Evolutionary conservation across 2,113 vertebrate genomes (phyloP), one percentile per base, ranked within the genome.

Genomic region (Taurulus bubalis): DNA sequence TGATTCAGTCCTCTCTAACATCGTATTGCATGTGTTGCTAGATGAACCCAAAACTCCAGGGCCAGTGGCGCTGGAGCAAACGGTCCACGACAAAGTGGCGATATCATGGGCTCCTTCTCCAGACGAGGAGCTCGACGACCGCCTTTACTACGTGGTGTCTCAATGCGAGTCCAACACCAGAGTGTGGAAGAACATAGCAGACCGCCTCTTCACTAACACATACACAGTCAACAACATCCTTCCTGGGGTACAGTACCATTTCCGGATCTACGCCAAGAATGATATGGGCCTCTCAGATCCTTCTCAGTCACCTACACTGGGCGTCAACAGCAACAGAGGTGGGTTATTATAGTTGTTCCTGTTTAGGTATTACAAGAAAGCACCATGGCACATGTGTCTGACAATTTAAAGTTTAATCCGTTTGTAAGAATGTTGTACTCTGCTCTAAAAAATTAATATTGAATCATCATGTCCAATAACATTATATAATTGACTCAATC

Each of bases 251-350:
- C 88, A 96, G 72, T 97, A 98, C 65, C 93, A 95, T 86, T 98
- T 98, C 78, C 94, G 89, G 5, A 93, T 97, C 15, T 92, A 95
- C 59, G 97, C 97, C 80, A 96, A 96, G 86, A 98, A 96, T 1
- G 91, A 90, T 34, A 76, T 96, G 93, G 97, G 96, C 45, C 58
- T 84, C 73, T 97, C 96, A 32, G 86, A 87, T 30, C 95, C 97
- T 0, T 96, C 96, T 5, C 93, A 94, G 56, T 96, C 95, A 15
- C 83, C 87, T 22, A 95, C 96, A 10, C 98, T 97, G 97, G 93
- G 84, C 20, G 67, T 89, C 63, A 79, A 90, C 65, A 88, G 66
- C 63, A 93, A 90, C 76, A 94, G 82, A 93, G 90, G 93, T 94
- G 69, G 8, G 90, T 89, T 51, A 72, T 6, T 55, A 6, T 14